phyloP scores from a whole-genome alignment of 2,888 invertebrate species.

The Nomada flava region DNA sequence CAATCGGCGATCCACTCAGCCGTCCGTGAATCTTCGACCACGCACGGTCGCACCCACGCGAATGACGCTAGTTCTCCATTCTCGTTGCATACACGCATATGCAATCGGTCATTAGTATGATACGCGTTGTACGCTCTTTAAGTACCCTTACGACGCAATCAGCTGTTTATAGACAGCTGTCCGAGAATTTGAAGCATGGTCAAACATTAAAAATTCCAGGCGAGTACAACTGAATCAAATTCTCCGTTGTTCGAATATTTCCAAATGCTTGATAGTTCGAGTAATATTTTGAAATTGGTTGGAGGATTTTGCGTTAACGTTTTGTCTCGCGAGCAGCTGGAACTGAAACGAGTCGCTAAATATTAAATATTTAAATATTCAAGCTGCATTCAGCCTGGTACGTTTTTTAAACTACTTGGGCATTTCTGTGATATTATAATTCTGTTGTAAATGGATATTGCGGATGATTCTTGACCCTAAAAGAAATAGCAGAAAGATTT shows the following conservation, averaged over 20 bases:
- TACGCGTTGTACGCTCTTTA: constrained; percentile 7
- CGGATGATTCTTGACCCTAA: constrained; percentile 87
- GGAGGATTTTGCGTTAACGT: too few species aligned
- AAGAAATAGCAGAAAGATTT: constrained; percentile 53
- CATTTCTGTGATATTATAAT: constrained; percentile 19
- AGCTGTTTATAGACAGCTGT: constrained; percentile 5
- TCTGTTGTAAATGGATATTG: constrained; percentile 87
- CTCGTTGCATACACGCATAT: constrained; percentile 36
- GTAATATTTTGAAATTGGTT: too few species aligned
- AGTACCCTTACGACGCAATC: constrained; percentile 27
- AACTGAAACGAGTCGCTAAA: too few species aligned
- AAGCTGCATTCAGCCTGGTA: too few species aligned
- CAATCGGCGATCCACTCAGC: constrained; percentile 36
- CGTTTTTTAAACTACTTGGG: too few species aligned
- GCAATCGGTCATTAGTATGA: constrained; percentile 36
- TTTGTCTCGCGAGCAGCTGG: too few species aligned
- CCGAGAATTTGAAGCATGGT: not conserved
- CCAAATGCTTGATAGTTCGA: too few species aligned
- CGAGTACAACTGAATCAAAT: too few species aligned
- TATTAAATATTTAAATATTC: too few species aligned
- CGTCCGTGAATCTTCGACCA: constrained; percentile 45
- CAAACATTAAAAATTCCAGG: too few species aligned
- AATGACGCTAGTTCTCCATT: constrained; percentile 42
- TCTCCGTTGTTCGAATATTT: too few species aligned
- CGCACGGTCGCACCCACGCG: constrained; percentile 53